phyloP scores from a whole-genome alignment of 2,113 vertebrate species.

The Eonycteris spelaea region DNA sequence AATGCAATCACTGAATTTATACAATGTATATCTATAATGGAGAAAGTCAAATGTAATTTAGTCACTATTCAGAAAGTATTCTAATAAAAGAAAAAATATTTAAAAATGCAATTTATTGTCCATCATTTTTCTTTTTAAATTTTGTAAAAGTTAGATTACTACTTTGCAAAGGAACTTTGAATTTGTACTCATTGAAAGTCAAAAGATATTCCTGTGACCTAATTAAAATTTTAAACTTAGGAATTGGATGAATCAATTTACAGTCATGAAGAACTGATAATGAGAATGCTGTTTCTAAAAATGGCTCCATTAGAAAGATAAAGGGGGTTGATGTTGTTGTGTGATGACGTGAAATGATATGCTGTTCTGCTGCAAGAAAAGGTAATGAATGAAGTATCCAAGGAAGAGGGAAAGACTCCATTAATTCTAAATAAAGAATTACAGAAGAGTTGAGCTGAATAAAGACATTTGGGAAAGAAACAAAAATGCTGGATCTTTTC shows the following conservation, averaged over 20 bases:
- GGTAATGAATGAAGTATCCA: neutral
- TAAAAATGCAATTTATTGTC: neutral
- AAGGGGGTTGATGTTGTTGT: neutral
- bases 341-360: neutral
- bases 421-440: conserved; percentile 18
- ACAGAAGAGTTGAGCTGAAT: neutral
- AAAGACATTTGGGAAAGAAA: neutral
- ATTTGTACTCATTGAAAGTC: neutral
- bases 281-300: conserved; percentile 52
- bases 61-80: neutral
- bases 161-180: conserved; percentile 12
- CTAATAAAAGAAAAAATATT: neutral
- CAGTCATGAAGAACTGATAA: conserved; percentile 39
- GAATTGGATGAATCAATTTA: conserved; percentile 42
- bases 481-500: neutral
- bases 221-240: conserved; percentile 52
- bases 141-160: neutral
- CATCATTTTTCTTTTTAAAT: neutral
- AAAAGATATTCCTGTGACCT: conserved; percentile 15
- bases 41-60: conserved; percentile 25
- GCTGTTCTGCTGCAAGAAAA: neutral
- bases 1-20: neutral
- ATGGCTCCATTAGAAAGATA: neutral
- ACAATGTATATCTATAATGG: neutral
- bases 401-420: neutral